Base-by-base conservation (phyloP, 2,797 vertebrate species). In the Threskiornis aethiopicus region DNA sequence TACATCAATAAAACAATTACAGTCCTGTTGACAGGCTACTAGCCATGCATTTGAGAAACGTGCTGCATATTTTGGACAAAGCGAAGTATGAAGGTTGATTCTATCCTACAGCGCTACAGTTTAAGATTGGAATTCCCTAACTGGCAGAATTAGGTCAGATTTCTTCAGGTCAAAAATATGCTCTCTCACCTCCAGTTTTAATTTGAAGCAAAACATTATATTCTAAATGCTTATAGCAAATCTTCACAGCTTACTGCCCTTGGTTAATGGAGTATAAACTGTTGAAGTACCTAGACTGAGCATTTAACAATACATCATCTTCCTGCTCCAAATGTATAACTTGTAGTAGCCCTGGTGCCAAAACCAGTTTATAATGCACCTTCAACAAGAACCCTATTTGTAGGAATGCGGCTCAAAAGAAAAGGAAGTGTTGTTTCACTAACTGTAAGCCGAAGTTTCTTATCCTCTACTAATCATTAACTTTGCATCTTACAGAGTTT, bases 201-300 rank as follows among this genome's bases (percentile, higher is more conserved):
- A 82, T 4, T 92, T 69, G 89, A 97, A 93, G 24, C 41, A 97
- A 95, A 97, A 92, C 25, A 75, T 46, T 59, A 29, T 49, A 87
- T 65, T 92, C 78, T 89, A 97, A 96, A 95, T 42, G 73, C 49
- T 85, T 67, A 73, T 4, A 90, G 84, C 82, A 96, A 95, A 77
- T 84, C 77, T 94, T 94, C 78, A 80, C 78, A 85, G 70, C 84
- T 95, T 97, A 94, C 80, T 95, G 67, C 87, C 92, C 89, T 77
- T 84, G 67, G 72, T 97, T 97, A 96, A 97, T 72, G 84, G 89
- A 97, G 67, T 93, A 96, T 52, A 70, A 97, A 88, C 64, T 71
- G 77, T 15, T 96, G 81, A 97, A 96, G 91, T 82, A 94, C 58
- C 67, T 84, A 77, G 42, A 73, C 75, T 58, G 39, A 96, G 94